These are phyloP conservation scores for Athrips mouffetella DNA, from an alignment of 2,888 invertebrate genomes.

Conservation along the genomic window DNA sequence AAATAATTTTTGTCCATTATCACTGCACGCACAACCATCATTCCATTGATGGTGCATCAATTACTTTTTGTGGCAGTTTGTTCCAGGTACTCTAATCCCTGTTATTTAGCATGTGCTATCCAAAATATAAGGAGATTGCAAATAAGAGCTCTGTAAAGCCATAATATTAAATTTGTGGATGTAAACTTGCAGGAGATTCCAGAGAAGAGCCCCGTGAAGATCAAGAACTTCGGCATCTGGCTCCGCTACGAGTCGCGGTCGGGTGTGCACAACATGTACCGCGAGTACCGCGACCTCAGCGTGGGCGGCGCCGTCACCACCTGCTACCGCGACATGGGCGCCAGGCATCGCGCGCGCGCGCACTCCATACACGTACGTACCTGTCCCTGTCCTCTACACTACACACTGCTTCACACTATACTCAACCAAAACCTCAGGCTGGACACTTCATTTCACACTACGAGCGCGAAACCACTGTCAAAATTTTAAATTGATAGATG, in stretches of 20 bases:
- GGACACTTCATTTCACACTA: no score
- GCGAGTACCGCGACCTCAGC: conserved; percentile 98
- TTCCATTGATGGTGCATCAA: no score
- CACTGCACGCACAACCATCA: no score
- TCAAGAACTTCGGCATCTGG: conserved; percentile 99
- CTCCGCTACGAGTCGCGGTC: conserved; percentile 98
- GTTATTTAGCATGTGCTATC: no score
- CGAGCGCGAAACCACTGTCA: no score
- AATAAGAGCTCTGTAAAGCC: no score
- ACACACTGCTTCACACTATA: background rate
- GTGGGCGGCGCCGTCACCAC: conserved; percentile 98
- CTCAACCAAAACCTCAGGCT: background rate
- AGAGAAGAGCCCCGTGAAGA: conserved; percentile 94
- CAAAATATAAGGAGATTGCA: no score
- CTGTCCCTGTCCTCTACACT: background rate
- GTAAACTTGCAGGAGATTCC: conserved; percentile 80
- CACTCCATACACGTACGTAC: conserved; percentile 90
- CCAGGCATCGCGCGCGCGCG: conserved; percentile 97
- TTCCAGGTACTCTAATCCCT: no score
- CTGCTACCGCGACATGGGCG: conserved; percentile 99
- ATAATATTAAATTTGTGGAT: background rate
- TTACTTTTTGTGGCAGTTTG: no score
- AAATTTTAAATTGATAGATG: no score
- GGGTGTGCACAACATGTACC: conserved; percentile 99
- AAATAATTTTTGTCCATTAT: no score